A percentile compares a stretch with the other conserved stretches of the same genome.
These are phyloP conservation scores for Pocota personata DNA, from an alignment of 2,888 invertebrate species.

Conservation along the genomic window DNA sequence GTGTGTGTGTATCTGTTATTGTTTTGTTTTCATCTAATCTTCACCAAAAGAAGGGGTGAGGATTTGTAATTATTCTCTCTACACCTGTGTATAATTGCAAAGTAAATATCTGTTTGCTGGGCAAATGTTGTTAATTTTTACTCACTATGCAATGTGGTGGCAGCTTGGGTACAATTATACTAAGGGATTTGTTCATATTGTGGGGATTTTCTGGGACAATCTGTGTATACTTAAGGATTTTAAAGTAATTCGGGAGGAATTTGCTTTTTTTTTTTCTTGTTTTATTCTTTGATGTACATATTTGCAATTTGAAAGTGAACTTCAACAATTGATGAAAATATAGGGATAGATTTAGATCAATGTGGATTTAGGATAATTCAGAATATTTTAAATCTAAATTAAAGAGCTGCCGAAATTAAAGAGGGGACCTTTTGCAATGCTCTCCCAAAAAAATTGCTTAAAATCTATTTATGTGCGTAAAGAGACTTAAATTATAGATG, in stretches of 20 bases:
- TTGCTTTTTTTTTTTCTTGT: background rate
- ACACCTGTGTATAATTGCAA: slow-evolving; percentile 49
- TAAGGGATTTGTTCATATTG: background rate
- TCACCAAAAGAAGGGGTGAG: background rate
- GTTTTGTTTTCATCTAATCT: slow-evolving; percentile 46
- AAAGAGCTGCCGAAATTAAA: too few relatives aligned
- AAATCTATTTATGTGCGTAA: too few relatives aligned
- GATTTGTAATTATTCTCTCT: slow-evolving; percentile 41
- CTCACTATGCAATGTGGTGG: slow-evolving; percentile 18
- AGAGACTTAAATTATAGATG: too few relatives aligned
- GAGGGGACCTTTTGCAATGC: too few relatives aligned
- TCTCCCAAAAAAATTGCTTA: too few relatives aligned
- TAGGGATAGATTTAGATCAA: background rate
- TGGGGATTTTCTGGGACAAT: background rate
- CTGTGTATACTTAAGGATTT: slow-evolving; percentile 9
- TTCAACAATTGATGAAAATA: too few relatives aligned
- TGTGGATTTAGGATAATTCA: too few relatives aligned
- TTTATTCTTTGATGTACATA: too few relatives aligned
- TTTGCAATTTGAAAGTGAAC: too few relatives aligned
- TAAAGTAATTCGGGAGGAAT: background rate
- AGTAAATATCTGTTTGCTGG: slow-evolving; percentile 44
- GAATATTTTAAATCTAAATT: too few relatives aligned
- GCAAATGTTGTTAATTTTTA: slow-evolving; percentile 47
- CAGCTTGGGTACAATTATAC: background rate
- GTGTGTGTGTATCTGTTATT: background rate